Conservation (phyloP, 2,888 invertebrate genomes). For the Synergus umbraculus region DNA sequence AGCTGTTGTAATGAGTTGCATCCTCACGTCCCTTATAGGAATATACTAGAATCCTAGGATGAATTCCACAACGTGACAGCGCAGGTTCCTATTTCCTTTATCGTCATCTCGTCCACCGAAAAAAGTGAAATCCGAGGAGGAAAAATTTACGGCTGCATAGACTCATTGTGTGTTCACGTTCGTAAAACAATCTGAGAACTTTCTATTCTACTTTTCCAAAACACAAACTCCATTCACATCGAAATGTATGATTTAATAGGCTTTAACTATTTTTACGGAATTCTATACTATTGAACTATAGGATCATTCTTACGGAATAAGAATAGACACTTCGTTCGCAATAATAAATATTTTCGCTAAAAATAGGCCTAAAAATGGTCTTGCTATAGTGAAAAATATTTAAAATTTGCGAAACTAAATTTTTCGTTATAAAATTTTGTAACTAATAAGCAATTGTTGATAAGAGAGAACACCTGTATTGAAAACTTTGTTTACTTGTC, state of each 20-base stretch:
- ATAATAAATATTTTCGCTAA: too few relatives aligned
- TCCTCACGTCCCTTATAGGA: slow-evolving; percentile 70
- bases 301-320: too few relatives aligned
- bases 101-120: slow-evolving; percentile 54
- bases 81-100: slow-evolving; percentile 66
- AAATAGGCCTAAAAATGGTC: too few relatives aligned
- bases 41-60: slow-evolving; percentile 25
- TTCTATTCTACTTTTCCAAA: neutral
- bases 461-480: neutral
- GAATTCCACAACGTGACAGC: slow-evolving; percentile 67
- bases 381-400: too few relatives aligned
- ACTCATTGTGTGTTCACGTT: slow-evolving; percentile 31
- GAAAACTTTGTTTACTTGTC: neutral
- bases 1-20: slow-evolving; percentile 77
- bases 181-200: slow-evolving; percentile 25
- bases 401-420: too few relatives aligned
- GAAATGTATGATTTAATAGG: neutral
- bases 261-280: too few relatives aligned
- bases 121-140: slow-evolving; percentile 61
- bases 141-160: slow-evolving; percentile 49
- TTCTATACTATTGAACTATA: too few relatives aligned
- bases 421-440: neutral
- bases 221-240: neutral
- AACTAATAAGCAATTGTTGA: neutral
- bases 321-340: too few relatives aligned